A percentile compares a stretch with the other conserved stretches of the same genome.
These are phyloP conservation scores for Zosterops hypoxanthus DNA, from an alignment of 2,113 vertebrate species.

Conservation along the genomic window DNA sequence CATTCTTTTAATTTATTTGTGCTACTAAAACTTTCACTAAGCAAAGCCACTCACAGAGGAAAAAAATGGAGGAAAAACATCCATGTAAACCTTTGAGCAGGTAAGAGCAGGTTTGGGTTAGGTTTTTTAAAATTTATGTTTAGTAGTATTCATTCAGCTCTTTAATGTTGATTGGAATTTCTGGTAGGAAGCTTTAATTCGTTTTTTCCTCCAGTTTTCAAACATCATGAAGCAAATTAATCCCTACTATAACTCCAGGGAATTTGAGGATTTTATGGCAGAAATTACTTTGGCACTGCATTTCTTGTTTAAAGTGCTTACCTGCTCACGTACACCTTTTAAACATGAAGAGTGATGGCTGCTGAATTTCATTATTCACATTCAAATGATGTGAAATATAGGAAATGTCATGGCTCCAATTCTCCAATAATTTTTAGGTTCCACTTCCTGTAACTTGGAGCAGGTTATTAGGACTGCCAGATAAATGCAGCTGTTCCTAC, in stretches of 20 bases:
- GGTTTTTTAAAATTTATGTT: background rate
- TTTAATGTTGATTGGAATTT: background rate
- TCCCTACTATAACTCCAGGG: background rate
- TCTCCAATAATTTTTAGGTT: background rate
- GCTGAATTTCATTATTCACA: background rate
- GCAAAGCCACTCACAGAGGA: background rate
- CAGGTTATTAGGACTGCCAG: background rate
- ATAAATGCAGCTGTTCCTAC: background rate
- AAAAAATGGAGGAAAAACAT: background rate
- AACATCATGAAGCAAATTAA: conserved; percentile 14
- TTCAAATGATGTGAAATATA: background rate
- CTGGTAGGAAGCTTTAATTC: conserved; percentile 1
- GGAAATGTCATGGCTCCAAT: background rate
- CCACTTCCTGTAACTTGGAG: background rate
- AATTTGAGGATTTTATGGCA: background rate
- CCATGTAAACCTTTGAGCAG: background rate
- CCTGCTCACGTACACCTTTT: background rate
- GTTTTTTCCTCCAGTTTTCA: background rate
- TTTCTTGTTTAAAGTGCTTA: background rate
- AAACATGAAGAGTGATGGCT: background rate
- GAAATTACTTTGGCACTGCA: background rate
- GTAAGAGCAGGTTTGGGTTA: background rate
- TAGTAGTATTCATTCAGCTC: background rate
- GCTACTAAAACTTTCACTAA: background rate
- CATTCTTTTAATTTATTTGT: background rate